A percentile compares a stretch with the other conserved stretches of the same genome.
These are phyloP conservation scores for Colletes collaris DNA, from an alignment of 2,888 invertebrate species.

Conservation along the genomic window DNA sequence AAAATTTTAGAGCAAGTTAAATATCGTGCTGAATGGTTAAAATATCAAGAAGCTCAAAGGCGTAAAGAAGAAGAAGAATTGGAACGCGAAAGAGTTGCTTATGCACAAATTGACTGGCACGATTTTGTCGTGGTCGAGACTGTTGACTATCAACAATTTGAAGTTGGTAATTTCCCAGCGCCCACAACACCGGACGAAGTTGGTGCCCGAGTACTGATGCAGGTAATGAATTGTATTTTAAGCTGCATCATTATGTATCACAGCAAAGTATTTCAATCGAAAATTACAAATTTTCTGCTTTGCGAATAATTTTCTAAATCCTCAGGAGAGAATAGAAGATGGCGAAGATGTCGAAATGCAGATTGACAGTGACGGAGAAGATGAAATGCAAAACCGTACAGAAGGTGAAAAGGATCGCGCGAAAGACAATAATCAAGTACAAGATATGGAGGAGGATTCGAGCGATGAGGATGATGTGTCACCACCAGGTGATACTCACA, in stretches of 20 bases:
- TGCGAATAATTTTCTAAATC: conserved; percentile 15
- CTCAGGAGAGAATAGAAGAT: conserved; percentile 89
- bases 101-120: conserved; percentile 99
- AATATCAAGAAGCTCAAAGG: conserved; percentile 96
- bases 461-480: conserved; percentile 86
- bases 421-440: conserved; percentile 86
- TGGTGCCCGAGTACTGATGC: conserved; percentile 96
- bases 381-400: conserved; percentile 83
- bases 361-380: conserved; percentile 92
- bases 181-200: conserved; percentile 99
- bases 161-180: conserved; percentile 97
- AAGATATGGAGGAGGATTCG: conserved; percentile 97
- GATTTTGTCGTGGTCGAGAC: conserved; percentile 99
- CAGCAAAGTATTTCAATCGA: not conserved
- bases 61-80: conserved; percentile 97
- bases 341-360: conserved; percentile 95
- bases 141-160: conserved; percentile 98
- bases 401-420: conserved; percentile 83
- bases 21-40: conserved; percentile 98
- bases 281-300: not conserved
- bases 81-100: conserved; percentile 96
- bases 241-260: not conserved
- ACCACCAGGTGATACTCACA: conserved; percentile 77
- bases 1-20: conserved; percentile 93
- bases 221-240: conserved; percentile 82